A percentile compares a stretch with the other conserved stretches of the same genome.
Evolutionary conservation across 2,113 vertebrate species (phyloP).

Genomic region (Triplophysa dalaica): DNA sequence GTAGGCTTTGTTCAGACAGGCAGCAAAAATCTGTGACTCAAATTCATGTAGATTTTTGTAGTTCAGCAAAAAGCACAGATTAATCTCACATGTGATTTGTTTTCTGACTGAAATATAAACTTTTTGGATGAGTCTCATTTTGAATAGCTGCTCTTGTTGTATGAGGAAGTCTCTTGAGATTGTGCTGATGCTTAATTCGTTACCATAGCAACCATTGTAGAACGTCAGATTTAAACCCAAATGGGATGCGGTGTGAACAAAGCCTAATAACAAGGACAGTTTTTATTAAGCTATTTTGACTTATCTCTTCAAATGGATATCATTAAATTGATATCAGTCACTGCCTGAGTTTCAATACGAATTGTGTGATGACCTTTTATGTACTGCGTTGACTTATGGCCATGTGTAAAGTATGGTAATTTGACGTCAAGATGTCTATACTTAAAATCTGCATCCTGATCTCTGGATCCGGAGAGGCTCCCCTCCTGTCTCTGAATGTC

Average conservation of each 20-base stretch:
- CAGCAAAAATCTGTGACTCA: too few relatives aligned
- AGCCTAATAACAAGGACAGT: not conserved
- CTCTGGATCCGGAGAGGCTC: not conserved
- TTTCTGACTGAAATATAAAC: too few relatives aligned
- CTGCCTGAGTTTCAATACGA: slow-evolving; percentile 48
- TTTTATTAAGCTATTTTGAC: slow-evolving; percentile 20
- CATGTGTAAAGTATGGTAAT: slow-evolving; percentile 32
- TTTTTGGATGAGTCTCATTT: too few relatives aligned
- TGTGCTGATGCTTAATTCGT: not conserved
- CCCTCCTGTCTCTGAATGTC: slow-evolving; percentile 21
- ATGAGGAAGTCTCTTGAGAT: slow-evolving; percentile 8
- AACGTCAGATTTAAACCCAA: not conserved
- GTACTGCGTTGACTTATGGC: slow-evolving; percentile 23
- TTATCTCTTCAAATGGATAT: slow-evolving; percentile 35
- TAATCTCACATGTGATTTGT: too few relatives aligned
- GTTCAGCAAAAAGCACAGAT: too few relatives aligned
- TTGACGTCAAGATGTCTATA: slow-evolving; percentile 4
- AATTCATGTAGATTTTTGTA: too few relatives aligned
- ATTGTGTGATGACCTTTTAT: slow-evolving; percentile 34
- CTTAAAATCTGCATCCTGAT: not conserved
- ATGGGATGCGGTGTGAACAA: too few relatives aligned
- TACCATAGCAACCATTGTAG: slow-evolving; percentile 14
- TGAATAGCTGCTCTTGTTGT: not conserved
- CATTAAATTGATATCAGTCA: slow-evolving; percentile 34
- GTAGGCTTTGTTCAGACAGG: too few relatives aligned